Base-by-base conservation (phyloP, 1,140 invertebrate species). In the Odontomachus brunneus region DNA sequence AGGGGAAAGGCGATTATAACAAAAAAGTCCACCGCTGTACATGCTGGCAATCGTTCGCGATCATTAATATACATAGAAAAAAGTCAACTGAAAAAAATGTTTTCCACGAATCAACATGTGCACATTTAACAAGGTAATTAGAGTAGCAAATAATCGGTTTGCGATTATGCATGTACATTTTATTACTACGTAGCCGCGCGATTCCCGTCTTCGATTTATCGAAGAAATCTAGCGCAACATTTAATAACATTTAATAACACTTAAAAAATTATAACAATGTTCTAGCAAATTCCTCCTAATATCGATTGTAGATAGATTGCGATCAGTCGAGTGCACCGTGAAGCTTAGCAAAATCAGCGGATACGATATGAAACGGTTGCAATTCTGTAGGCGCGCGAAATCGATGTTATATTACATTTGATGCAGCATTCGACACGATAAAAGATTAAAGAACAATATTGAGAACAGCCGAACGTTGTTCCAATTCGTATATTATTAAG, bases 361-460 rank as follows among this genome's bases (percentile, higher is more conserved):
- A 57, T 65, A 80, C 7, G 12, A 29, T 9, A 14, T 24, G n/a
- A 33, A 59, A 59, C 15, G 75, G 65, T 80, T 80, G 75, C 75
- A 19, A 12, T 80, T 19, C 65, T 0, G 5, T 17, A 80, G 75
- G 75, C 75, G 65, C 51, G 3, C 22, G 1, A 1, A 0, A 38
- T n/a, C 29, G 9, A 11, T 7, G 17, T 19, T 11, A 9, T 7
- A 14, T 17, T 1, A 4, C 5, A 48, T 11, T 44, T 33, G 5
- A 11, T 44, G 9, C 19, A 4, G 3, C 22, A 57, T 38, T 67
- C 15, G 0, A 3, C 49, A 5, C 2, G 53, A 55, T 38, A 57
- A 38, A 44, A 44, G 22, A 53, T 69, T 29, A 60, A 0, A 9
- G 11, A 15, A 22, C 12, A 0, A 38, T 0, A 38, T 72, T 57